Base-by-base conservation (phyloP, 2,113 vertebrate species). In the Ctenomys sociabilis region DNA sequence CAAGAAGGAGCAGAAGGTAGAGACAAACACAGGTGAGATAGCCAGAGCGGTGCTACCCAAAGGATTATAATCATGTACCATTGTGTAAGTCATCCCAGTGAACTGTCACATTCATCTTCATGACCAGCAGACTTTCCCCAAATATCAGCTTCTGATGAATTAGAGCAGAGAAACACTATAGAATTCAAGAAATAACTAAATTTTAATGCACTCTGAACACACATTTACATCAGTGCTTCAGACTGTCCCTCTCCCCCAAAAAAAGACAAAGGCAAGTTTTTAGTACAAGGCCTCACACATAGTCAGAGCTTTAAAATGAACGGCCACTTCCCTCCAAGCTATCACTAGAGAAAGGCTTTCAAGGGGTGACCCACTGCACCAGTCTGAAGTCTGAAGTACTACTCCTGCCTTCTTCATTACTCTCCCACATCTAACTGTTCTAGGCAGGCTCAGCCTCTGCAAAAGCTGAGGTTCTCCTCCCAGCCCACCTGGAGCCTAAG, bases 401-500 rank as follows among this genome's bases (percentile, higher is more conserved):
- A 26, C 9, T 94, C 54, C 92, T 0, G 0, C 95, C 93, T 5
- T 61, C 70, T 66, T 95, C 93, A 85, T 97, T 96, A 92, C 77
- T 43, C 10, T 77, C 17, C 72, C 66, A 54, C 64, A 72, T 80
- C 82, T 64, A 85, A 70, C 91, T 87, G n/a, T 21, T 70, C n/a
- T 40, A 49, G 54, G 64, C 3, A 0, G 7, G n/a, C 59, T 95
- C 90, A 93, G 59, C 28, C 88, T 96, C 88, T 96, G 80, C 87
- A 94, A 72, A 88, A 90, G 16, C 52, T 37, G 28, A 10, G 54
- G 37, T 66, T 97, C 83, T 40, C 95, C 82, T 92, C 40, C 83
- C 81, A 59, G 85, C 84, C 83, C 81, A 96, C 84, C 95, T 95
- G 91, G 94, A 97, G 90, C 95, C 96, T 96, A 98, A 97, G 88